Conservation (phyloP, 2,113 vertebrate genomes). For the Podarcis muralis region DNA sequence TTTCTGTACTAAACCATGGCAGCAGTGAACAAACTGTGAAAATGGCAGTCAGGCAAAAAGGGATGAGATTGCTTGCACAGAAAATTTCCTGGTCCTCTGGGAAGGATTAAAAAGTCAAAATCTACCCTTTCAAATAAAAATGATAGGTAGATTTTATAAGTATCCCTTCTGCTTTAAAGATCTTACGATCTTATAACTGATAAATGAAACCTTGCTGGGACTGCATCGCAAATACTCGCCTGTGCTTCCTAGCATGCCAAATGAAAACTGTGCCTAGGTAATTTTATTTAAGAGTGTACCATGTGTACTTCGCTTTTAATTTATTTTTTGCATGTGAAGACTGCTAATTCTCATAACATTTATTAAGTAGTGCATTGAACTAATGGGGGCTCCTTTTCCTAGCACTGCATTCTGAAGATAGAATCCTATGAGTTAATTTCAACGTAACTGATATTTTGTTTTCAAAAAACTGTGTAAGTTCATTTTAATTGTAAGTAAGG, state of each 20-base stretch:
- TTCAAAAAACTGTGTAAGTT: not conserved
- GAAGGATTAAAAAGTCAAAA: not conserved
- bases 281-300: not conserved
- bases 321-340: not conserved
- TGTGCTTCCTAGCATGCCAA: not conserved
- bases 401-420: not conserved
- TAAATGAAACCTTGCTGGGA: not conserved
- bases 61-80: not conserved
- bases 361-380: not conserved
- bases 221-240: not conserved
- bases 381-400: not conserved
- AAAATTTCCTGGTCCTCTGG: not conserved
- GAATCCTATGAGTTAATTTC: not conserved
- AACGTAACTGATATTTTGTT: not conserved
- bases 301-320: not conserved
- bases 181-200: not conserved
- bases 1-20: not conserved
- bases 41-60: not conserved
- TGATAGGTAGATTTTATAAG: not conserved
- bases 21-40: not conserved
- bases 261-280: not conserved
- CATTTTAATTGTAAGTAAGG: not conserved
- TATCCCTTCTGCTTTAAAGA: not conserved
- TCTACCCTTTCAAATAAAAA: not conserved
- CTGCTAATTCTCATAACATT: not conserved